These are phyloP conservation scores for Xenopus petersii DNA, from an alignment of 2,797 vertebrate genomes.

Conservation along the genomic window DNA sequence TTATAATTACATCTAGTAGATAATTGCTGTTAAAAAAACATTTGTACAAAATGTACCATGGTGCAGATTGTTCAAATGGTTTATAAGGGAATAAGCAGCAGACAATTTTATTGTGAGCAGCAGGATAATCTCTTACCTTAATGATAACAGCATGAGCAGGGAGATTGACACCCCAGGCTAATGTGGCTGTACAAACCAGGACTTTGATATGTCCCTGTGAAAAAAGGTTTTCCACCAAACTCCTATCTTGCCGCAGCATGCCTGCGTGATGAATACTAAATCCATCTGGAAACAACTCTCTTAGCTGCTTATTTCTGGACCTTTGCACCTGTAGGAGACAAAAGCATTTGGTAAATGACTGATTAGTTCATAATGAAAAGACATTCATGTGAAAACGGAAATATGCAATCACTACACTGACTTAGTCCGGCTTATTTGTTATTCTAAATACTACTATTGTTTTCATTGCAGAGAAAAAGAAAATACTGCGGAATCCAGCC, in stretches of 20 bases:
- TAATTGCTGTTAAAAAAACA: slow-evolving; percentile 10
- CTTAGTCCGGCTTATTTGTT: slow-evolving; percentile 33
- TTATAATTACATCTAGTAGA: slow-evolving; percentile 18
- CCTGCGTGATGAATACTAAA: slow-evolving; percentile 97
- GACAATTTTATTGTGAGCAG: slow-evolving; percentile 33
- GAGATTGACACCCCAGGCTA: slow-evolving; percentile 98
- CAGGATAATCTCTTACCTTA: slow-evolving; percentile 75
- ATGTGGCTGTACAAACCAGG: slow-evolving; percentile 89
- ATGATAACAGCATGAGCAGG: slow-evolving; percentile 97
- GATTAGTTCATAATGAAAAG: slow-evolving; percentile 44
- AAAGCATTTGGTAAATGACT: slow-evolving; percentile 46
- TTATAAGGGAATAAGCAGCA: slow-evolving; percentile 23
- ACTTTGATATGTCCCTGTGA: slow-evolving; percentile 90
- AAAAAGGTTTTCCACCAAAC: slow-evolving; percentile 90
- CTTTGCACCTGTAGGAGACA: slow-evolving; percentile 79
- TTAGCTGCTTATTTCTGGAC: slow-evolving; percentile 94
- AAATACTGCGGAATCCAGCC: slow-evolving; percentile 25
- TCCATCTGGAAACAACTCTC: slow-evolving; percentile 92
- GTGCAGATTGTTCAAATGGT: slow-evolving; percentile 32
- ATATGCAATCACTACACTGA: slow-evolving; percentile 40
- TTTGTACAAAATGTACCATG: slow-evolving; percentile 26
- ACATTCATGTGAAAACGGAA: slow-evolving; percentile 42
- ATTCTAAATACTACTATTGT: slow-evolving; percentile 45
- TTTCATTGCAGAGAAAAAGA: slow-evolving; percentile 21
- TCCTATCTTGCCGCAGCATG: slow-evolving; percentile 92